These are phyloP conservation scores for Epinephelus fuscoguttatus DNA, from an alignment of 2,113 vertebrate genomes.

Conservation along the genomic window DNA sequence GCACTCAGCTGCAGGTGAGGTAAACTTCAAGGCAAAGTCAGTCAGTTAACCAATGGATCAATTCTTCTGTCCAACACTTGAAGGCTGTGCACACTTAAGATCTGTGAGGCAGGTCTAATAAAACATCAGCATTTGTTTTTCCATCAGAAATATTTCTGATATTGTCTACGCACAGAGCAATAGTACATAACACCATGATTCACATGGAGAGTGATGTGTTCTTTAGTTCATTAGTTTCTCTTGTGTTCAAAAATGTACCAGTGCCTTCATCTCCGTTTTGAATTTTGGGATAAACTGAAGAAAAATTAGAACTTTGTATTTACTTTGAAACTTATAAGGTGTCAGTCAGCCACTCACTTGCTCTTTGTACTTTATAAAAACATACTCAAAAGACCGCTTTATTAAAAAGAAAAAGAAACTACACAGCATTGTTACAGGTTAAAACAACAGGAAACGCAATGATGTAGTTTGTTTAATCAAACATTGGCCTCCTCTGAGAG, in stretches of 20 bases:
- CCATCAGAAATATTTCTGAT: too few species aligned
- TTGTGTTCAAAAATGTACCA: too few species aligned
- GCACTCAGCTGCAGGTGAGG: not conserved
- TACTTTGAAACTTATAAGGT: too few species aligned
- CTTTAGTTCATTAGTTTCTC: too few species aligned
- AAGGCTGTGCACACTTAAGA: too few species aligned
- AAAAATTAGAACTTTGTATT: not conserved
- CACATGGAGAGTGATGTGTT: too few species aligned
- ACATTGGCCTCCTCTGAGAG: slow-evolving; percentile 51
- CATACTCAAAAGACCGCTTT: slow-evolving; percentile 71
- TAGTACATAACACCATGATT: too few species aligned
- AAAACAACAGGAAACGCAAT: slow-evolving; percentile 78
- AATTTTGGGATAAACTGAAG: too few species aligned
- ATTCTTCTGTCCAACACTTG: not conserved
- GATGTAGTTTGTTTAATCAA: slow-evolving; percentile 77
- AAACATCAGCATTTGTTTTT: too few species aligned
- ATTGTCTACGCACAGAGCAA: too few species aligned
- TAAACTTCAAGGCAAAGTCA: not conserved
- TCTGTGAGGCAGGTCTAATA: too few species aligned
- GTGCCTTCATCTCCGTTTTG: too few species aligned
- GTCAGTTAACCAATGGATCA: not conserved
- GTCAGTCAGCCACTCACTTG: slow-evolving; percentile 6
- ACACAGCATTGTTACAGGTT: slow-evolving; percentile 65
- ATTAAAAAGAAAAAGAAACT: slow-evolving; percentile 72
- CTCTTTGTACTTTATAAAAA: slow-evolving; percentile 59